Evolutionary conservation across 2,797 vertebrate genomes (phyloP).

Genomic region (Anguilla obscura): DNA sequence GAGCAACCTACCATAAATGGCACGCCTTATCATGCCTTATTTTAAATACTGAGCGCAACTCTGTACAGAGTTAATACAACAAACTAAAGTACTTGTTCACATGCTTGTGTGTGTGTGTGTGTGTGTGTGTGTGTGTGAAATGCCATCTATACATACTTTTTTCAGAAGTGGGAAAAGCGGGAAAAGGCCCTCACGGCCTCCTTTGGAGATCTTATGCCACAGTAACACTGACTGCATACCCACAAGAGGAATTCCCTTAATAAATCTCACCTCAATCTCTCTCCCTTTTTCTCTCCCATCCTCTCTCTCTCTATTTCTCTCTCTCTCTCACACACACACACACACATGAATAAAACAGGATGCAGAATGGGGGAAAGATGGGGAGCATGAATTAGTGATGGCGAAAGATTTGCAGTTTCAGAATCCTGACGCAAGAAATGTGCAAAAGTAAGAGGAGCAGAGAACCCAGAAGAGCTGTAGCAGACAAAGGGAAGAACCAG

Average conservation of each 20-base stretch:
- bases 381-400: background rate
- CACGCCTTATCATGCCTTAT: background rate
- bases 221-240: background rate
- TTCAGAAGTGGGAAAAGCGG: no score
- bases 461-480: background rate
- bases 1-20: background rate
- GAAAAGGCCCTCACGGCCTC: no score
- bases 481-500: background rate
- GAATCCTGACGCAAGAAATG: background rate
- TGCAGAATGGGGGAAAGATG: background rate
- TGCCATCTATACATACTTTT: no score
- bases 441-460: background rate
- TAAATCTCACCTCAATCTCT: background rate
- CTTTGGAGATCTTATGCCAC: no score
- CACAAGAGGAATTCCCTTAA: no score
- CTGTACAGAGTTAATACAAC: background rate
- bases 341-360: slow-evolving; percentile 3
- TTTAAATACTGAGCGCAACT: background rate
- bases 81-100: background rate
- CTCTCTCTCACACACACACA: no score
- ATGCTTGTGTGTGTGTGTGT: background rate
- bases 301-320: background rate
- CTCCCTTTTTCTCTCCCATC: background rate
- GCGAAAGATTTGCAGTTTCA: background rate
- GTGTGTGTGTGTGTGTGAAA: no score